Conservation (phyloP, 1,140 invertebrate species). For the Aporrectodea caliginosa region DNA sequence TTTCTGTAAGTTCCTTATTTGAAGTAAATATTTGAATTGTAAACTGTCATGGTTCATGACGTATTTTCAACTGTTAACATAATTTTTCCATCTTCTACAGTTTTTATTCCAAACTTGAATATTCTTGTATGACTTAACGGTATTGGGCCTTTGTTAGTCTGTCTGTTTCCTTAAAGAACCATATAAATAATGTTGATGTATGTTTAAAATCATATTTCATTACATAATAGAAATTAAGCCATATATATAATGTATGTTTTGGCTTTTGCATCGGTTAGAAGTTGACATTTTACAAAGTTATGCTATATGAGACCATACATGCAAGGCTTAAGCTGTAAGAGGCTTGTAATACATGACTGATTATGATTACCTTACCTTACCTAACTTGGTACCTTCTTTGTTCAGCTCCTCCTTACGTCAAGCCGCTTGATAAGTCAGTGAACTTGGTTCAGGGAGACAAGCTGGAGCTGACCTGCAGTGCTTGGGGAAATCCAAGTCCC, state of each 20-base stretch:
- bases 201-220: too few relatives aligned
- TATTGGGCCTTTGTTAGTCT: neutral
- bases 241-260: neutral
- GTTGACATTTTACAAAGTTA: neutral
- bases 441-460: conserved; percentile 51
- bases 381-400: neutral
- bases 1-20: neutral
- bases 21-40: neutral
- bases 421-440: conserved; percentile 33
- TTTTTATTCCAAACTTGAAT: neutral
- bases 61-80: too few relatives aligned
- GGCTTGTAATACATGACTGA: too few relatives aligned
- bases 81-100: too few relatives aligned
- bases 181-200: neutral
- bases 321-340: too few relatives aligned
- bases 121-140: neutral
- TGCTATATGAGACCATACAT: too few relatives aligned
- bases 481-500: conserved; percentile 42
- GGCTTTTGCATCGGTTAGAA: neutral
- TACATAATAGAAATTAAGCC: neutral
- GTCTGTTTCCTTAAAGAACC: neutral
- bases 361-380: too few relatives aligned
- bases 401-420: neutral
- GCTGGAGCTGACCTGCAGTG: conserved; percentile 43
- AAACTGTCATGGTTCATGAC: neutral